Evolutionary conservation across 2,888 invertebrate genomes (phyloP).

Genomic region (Thera obeliscata): DNA sequence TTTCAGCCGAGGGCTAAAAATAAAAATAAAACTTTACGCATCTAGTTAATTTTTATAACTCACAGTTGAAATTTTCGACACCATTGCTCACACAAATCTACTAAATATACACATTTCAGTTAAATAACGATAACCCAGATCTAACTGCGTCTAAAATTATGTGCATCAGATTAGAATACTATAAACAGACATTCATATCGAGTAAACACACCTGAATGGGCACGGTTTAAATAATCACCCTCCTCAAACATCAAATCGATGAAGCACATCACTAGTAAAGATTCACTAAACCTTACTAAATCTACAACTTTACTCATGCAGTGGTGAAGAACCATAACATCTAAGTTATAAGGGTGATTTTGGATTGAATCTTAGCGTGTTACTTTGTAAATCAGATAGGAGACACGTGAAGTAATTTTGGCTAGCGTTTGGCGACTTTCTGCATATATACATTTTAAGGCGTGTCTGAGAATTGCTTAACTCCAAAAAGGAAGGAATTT

Average conservation of each 20-base stretch:
- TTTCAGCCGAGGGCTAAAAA: no score
- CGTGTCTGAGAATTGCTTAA: background rate
- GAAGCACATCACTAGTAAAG: slow-evolving; percentile 63
- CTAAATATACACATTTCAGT: background rate
- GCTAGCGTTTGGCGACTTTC: slow-evolving; percentile 59
- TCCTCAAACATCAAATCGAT: slow-evolving; percentile 63
- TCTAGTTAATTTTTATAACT: no score
- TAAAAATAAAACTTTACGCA: no score
- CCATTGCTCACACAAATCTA: background rate
- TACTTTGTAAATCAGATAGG: slow-evolving; percentile 57
- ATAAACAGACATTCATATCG: slow-evolving; percentile 36
- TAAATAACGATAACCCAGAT: background rate
- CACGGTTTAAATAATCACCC: slow-evolving; percentile 63
- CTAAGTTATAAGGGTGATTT: slow-evolving; percentile 33
- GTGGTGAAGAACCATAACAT: slow-evolving; percentile 30
- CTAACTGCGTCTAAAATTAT: slow-evolving; percentile 13
- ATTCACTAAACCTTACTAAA: slow-evolving; percentile 53
- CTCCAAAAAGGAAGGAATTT: no score
- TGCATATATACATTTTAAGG: slow-evolving; percentile 43
- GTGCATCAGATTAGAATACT: slow-evolving; percentile 26
- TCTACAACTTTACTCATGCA: slow-evolving; percentile 44
- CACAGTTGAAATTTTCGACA: no score
- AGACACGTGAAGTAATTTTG: slow-evolving; percentile 65
- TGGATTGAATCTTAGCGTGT: slow-evolving; percentile 31
- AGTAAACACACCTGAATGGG: slow-evolving; percentile 52